Evolutionary conservation across 1,140 invertebrate genomes (phyloP).

Genomic region (Magallana angulata): DNA sequence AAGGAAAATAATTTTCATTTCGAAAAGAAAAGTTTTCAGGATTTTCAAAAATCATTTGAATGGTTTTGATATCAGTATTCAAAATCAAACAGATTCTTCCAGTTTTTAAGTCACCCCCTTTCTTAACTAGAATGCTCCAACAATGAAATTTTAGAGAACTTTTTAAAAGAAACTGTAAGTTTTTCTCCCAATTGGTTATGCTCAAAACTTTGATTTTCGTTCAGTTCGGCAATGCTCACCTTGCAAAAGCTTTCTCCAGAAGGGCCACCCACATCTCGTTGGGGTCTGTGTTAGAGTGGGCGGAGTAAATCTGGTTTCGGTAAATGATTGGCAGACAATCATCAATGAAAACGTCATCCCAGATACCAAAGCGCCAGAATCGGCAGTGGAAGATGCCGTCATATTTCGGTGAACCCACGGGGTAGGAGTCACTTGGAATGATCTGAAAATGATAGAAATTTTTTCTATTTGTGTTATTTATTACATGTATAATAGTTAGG

Average conservation of each 20-base stretch:
- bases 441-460: slow-evolving; percentile 68
- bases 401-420: slow-evolving; percentile 70
- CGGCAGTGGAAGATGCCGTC: slow-evolving; percentile 83
- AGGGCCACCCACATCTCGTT: slow-evolving; percentile 83
- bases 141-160: not conserved
- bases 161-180: not conserved
- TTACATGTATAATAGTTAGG: too few relatives aligned
- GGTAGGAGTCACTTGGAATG: slow-evolving; percentile 74
- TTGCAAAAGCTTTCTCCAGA: slow-evolving; percentile 90
- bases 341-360: slow-evolving; percentile 88
- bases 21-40: not conserved
- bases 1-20: not conserved
- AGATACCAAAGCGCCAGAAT: slow-evolving; percentile 89
- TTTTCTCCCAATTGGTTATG: not conserved
- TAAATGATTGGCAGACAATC: slow-evolving; percentile 85
- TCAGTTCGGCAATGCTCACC: slow-evolving; percentile 79
- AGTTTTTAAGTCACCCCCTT: too few relatives aligned
- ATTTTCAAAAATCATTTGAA: too few relatives aligned
- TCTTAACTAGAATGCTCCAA: not conserved
- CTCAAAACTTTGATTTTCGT: too few relatives aligned
- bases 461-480: not conserved
- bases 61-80: too few relatives aligned
- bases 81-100: too few relatives aligned
- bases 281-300: slow-evolving; percentile 72
- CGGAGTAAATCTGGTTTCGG: slow-evolving; percentile 81